Percentiles rank a stretch among this genome's conserved stretches.
phyloP scores from a whole-genome alignment of 2,888 invertebrate genomes.

The Tetranychus piercei region DNA sequence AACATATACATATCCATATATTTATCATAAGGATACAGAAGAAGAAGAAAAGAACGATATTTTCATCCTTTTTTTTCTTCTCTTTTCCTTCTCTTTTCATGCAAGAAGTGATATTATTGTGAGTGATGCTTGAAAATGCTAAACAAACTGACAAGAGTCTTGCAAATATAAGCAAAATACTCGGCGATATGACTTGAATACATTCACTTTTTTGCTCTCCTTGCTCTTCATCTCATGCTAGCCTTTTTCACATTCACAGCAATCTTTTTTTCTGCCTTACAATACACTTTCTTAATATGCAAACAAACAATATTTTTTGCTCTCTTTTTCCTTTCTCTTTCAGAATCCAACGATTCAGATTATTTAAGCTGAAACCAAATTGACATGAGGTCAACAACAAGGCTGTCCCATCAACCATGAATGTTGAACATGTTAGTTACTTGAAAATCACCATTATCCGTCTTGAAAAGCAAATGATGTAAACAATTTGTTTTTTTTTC shows the following conservation, averaged over 20 bases:
- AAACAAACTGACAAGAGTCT: background rate
- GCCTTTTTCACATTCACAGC: background rate
- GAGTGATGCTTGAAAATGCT: background rate
- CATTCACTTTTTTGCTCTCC: background rate
- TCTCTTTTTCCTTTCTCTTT: background rate
- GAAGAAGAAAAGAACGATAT: background rate
- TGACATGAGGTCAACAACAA: slow-evolving; percentile 1
- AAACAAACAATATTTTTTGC: background rate
- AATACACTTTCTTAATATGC: background rate
- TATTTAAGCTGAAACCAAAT: background rate
- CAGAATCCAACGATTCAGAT: background rate
- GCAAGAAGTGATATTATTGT: background rate
- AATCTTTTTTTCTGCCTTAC: background rate
- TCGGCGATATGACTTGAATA: background rate
- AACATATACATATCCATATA: background rate
- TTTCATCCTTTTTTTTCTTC: background rate
- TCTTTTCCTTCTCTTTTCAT: background rate
- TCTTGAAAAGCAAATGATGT: background rate
- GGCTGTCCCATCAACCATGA: background rate
- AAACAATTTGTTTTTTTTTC: background rate
- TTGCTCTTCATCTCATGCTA: background rate
- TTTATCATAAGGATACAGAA: background rate
- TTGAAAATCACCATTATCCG: background rate
- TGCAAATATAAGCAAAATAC: background rate
- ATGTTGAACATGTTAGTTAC: background rate